phyloP scores from a whole-genome alignment of 2,888 invertebrate species.

The Coenonympha arcania region DNA sequence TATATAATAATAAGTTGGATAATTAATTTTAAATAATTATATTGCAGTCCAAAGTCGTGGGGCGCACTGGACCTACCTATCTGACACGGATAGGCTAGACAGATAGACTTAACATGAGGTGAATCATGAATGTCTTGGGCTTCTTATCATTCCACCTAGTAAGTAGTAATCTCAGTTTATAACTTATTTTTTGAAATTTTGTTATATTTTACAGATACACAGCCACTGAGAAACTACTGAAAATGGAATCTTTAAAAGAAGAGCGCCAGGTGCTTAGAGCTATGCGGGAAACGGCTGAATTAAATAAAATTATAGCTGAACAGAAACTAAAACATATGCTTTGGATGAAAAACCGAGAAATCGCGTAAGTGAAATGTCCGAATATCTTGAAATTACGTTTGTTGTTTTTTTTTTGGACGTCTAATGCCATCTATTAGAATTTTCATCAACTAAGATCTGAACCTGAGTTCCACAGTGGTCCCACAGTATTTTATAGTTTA shows the following conservation, averaged over 20 bases:
- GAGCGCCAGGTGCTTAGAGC: conserved; percentile 58
- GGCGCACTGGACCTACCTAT: too few relatives aligned
- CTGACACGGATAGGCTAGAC: too few relatives aligned
- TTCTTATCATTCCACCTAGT: not conserved
- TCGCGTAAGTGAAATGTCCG: conserved; percentile 44
- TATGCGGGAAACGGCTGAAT: conserved; percentile 75
- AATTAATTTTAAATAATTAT: too few relatives aligned
- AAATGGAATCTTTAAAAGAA: conserved; percentile 60
- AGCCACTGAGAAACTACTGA: conserved; percentile 51
- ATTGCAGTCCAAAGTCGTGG: too few relatives aligned
- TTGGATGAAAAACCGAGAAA: conserved; percentile 62
- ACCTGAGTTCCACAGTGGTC: too few relatives aligned
- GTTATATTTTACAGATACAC: conserved; percentile 32
- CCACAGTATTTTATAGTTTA: too few relatives aligned
- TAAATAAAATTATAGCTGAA: conserved; percentile 76
- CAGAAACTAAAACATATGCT: conserved; percentile 71
- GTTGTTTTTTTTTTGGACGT: not conserved
- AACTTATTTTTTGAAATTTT: not conserved
- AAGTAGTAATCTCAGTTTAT: not conserved
- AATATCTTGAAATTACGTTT: not conserved
- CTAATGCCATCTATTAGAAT: conserved; percentile 6
- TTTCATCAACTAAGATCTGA: not conserved
- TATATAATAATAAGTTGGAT: too few relatives aligned
- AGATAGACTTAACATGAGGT: too few relatives aligned
- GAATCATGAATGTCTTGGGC: too few relatives aligned